phyloP scores from a whole-genome alignment of 2,888 invertebrate genomes.

The Drosophila barbarae region DNA sequence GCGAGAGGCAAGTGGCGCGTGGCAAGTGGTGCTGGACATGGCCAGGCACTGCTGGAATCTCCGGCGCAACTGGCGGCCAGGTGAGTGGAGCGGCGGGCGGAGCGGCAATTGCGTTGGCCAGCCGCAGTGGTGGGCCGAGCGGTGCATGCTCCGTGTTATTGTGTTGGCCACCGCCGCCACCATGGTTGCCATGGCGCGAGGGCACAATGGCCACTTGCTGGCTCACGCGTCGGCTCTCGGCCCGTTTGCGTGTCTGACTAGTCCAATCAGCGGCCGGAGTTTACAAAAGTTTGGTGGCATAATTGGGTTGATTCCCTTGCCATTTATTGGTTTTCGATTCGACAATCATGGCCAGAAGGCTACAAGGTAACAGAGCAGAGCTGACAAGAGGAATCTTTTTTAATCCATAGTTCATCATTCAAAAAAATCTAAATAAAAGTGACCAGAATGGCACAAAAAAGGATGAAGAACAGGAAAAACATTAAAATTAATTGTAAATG shows the following conservation, averaged over 20 bases:
- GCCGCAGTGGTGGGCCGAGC: slow-evolving; percentile 29
- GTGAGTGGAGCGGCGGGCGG: slow-evolving; percentile 5
- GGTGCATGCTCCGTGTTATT: slow-evolving; percentile 74
- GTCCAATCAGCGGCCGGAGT: slow-evolving; percentile 45
- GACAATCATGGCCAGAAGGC: slow-evolving; percentile 31
- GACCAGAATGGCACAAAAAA: too few relatives aligned
- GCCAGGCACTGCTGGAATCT: slow-evolving; percentile 61
- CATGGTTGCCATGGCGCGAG: slow-evolving; percentile 56
- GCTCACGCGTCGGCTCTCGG: slow-evolving; percentile 35
- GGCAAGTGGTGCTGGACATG: slow-evolving; percentile 16
- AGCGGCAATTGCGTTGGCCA: slow-evolving; percentile 8
- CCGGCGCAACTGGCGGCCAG: slow-evolving; percentile 57
- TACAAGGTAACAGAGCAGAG: neutral
- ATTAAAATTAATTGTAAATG: neutral
- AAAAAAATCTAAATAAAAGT: neutral
- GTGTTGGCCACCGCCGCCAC: slow-evolving; percentile 61
- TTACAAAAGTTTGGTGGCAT: slow-evolving; percentile 60
- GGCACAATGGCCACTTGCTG: slow-evolving; percentile 47
- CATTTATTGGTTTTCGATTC: slow-evolving; percentile 59
- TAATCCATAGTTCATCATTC: too few relatives aligned
- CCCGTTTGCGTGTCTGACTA: slow-evolving; percentile 42
- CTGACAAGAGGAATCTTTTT: neutral
- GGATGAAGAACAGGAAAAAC: neutral
- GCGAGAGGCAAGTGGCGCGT: slow-evolving; percentile 13
- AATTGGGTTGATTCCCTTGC: slow-evolving; percentile 70